Conservation (phyloP, 2,888 invertebrate genomes). For the Cataglyphis albicans region DNA sequence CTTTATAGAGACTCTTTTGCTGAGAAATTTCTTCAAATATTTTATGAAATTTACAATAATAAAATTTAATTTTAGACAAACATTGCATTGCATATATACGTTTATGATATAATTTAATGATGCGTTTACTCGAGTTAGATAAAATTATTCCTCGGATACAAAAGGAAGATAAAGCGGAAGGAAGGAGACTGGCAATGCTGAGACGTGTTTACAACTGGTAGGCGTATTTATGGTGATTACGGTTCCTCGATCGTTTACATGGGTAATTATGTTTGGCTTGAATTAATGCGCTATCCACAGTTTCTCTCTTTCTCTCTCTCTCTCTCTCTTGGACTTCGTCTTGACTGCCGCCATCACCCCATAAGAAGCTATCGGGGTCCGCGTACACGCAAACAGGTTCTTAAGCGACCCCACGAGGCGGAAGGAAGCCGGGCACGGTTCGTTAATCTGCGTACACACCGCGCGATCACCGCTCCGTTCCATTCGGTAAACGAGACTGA, state of each 20-base stretch:
- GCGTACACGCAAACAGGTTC: constrained; percentile 69
- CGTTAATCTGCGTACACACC: constrained; percentile 72
- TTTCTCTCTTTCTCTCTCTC: background rate
- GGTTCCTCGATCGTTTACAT: constrained; percentile 65
- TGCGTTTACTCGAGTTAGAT: background rate
- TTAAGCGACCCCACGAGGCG: constrained; percentile 65
- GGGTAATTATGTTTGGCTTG: constrained; percentile 74
- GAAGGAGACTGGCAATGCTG: constrained; percentile 29
- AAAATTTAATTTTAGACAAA: constrained; percentile 5
- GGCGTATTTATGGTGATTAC: constrained; percentile 62
- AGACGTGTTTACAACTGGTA: constrained; percentile 53
- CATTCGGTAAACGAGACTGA: constrained; percentile 65
- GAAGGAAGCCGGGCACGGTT: constrained; percentile 67
- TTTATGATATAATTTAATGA: constrained; percentile 9
- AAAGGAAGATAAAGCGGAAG: background rate
- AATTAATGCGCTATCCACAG: constrained; percentile 63
- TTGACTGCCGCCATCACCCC: constrained; percentile 10
- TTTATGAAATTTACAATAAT: background rate
- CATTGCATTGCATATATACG: background rate
- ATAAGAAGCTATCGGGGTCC: constrained; percentile 63
- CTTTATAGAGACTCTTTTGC: background rate
- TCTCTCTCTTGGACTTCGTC: background rate
- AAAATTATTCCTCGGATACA: background rate
- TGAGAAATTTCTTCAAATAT: background rate
- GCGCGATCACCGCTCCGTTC: constrained; percentile 50